phyloP scores from a whole-genome alignment of 2,113 vertebrate species.

The Steatornis caripensis region DNA sequence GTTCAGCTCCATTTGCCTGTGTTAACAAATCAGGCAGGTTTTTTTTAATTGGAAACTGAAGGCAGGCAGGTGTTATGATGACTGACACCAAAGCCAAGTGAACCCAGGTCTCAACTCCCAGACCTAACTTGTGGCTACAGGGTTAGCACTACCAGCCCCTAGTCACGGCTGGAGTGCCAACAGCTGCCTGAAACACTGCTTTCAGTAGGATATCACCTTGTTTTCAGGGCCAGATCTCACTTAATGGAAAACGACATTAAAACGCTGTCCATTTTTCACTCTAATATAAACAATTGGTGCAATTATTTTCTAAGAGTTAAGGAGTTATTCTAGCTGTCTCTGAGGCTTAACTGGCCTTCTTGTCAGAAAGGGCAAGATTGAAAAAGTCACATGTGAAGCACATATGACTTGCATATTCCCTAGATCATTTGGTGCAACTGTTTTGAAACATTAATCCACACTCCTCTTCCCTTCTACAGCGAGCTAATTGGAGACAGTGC shows the following conservation, averaged over 20 bases:
- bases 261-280: not conserved
- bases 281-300: not conserved
- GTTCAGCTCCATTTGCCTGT: not conserved
- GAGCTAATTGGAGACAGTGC: not conserved
- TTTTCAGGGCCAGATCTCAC: not conserved
- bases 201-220: not conserved
- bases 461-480: not conserved
- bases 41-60: not conserved
- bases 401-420: not conserved
- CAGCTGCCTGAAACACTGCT: not conserved
- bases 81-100: not conserved
- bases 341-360: not conserved
- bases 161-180: not conserved
- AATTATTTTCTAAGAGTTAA: not conserved
- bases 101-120: not conserved
- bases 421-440: not conserved
- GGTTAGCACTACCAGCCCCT: not conserved
- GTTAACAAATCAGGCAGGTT: not conserved
- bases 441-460: not conserved
- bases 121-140: not conserved
- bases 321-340: not conserved
- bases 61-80: not conserved
- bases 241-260: not conserved
- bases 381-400: not conserved
- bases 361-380: not conserved